Conservation (phyloP, 2,113 vertebrate genomes). For the Dicaeum eximium region DNA sequence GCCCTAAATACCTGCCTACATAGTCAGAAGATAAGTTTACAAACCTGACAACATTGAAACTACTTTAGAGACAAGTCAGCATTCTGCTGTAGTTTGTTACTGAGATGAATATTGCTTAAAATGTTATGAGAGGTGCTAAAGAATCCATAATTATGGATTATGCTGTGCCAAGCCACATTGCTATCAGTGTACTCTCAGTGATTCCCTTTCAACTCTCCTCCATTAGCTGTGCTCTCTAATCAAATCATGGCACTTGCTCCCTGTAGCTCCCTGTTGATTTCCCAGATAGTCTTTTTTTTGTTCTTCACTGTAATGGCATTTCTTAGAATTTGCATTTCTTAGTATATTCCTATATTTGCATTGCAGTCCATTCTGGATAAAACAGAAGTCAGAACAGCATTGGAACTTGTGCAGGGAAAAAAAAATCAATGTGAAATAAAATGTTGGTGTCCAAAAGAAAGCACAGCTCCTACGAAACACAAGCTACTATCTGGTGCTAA, state of each 20-base stretch:
- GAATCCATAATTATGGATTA: conserved; percentile 5
- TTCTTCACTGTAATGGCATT: neutral
- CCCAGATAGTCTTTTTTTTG: neutral
- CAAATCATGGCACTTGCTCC: neutral
- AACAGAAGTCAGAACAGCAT: neutral
- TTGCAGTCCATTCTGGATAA: neutral
- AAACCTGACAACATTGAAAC: neutral
- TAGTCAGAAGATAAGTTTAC: neutral
- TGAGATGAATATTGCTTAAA: neutral
- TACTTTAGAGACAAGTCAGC: neutral
- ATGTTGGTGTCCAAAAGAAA: neutral
- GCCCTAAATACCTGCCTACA: neutral
- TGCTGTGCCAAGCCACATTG: neutral
- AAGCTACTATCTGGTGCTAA: neutral
- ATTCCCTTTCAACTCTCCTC: neutral
- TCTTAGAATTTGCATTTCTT: neutral
- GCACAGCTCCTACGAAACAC: neutral
- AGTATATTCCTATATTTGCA: neutral
- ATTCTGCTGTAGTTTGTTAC: neutral
- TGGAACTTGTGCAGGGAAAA: neutral
- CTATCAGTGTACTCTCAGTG: neutral
- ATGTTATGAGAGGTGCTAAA: neutral
- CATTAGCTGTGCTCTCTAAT: neutral
- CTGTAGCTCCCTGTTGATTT: neutral
- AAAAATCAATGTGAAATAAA: neutral